Conservation (phyloP, 2,113 vertebrate genomes). For the Hypocryptadius cinnamomeus region DNA sequence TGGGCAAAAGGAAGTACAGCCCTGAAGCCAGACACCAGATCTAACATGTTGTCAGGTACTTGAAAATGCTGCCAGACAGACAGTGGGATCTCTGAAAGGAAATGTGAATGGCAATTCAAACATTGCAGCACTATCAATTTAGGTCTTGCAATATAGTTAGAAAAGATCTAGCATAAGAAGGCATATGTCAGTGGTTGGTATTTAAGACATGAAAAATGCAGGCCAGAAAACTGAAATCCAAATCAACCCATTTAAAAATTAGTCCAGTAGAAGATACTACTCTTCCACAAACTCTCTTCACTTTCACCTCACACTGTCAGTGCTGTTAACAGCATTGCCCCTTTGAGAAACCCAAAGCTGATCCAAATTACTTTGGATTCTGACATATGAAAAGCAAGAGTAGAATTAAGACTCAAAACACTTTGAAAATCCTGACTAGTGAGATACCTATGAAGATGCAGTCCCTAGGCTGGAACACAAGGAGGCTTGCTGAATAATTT, state of each 20-base stretch:
- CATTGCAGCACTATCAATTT: not conserved
- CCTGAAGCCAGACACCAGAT: not conserved
- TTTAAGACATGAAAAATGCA: not conserved
- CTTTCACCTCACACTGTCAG: not conserved
- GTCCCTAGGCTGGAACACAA: not conserved
- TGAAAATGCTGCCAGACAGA: not conserved
- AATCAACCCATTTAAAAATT: not conserved
- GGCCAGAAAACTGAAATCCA: not conserved
- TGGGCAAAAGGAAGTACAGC: not conserved
- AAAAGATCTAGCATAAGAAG: not conserved
- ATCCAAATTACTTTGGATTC: not conserved
- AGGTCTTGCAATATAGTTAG: not conserved
- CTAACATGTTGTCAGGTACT: not conserved
- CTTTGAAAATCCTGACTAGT: not conserved
- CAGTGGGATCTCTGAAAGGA: slow-evolving; percentile 2
- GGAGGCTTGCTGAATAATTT: not conserved
- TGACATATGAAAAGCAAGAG: not conserved
- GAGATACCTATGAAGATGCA: not conserved
- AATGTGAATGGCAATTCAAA: slow-evolving; percentile 16
- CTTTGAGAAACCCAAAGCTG: not conserved
- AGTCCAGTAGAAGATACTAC: not conserved
- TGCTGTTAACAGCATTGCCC: not conserved
- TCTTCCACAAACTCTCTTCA: not conserved
- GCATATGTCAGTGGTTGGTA: not conserved
- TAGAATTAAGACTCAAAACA: not conserved